Conservation (phyloP, 1,140 invertebrate genomes). For the Lasaia peninsularis region DNA sequence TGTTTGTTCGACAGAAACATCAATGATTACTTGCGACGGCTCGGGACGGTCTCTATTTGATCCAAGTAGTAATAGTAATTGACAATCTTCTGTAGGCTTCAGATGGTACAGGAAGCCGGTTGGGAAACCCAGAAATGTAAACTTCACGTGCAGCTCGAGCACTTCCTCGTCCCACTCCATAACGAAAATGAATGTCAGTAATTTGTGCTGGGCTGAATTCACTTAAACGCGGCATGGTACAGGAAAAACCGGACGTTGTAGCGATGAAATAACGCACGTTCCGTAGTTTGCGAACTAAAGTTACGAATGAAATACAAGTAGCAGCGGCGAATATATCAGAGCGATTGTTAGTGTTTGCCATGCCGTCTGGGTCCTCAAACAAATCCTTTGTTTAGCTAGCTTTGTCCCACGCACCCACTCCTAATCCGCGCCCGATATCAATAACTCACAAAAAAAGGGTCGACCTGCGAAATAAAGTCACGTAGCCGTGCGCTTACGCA, state of each 20-base stretch:
- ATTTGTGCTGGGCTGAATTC: background rate
- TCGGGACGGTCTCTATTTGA: slow-evolving; percentile 10
- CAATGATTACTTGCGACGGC: too few species aligned
- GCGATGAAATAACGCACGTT: background rate
- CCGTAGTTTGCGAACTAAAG: background rate
- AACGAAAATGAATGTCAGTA: background rate
- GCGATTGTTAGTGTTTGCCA: background rate
- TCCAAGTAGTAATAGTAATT: slow-evolving; percentile 17
- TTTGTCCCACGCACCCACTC: too few species aligned
- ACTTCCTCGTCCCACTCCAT: slow-evolving; percentile 12
- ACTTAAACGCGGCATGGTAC: background rate
- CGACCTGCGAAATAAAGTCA: background rate
- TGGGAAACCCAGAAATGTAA: slow-evolving; percentile 15
- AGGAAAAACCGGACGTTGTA: background rate
- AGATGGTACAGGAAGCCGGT: slow-evolving; percentile 15
- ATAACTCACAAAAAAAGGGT: background rate
- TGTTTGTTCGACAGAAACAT: too few species aligned
- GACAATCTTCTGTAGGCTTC: slow-evolving; percentile 19
- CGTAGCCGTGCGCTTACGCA: background rate
- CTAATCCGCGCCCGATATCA: background rate
- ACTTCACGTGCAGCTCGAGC: slow-evolving; percentile 4
- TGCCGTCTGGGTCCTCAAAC: background rate
- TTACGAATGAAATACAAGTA: background rate
- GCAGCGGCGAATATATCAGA: background rate
- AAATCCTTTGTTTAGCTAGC: background rate